Percentiles rank a stretch among this genome's conserved stretches.
Conservation (phyloP, 2,113 vertebrate species). For the Phrynosoma blainvillii region DNA sequence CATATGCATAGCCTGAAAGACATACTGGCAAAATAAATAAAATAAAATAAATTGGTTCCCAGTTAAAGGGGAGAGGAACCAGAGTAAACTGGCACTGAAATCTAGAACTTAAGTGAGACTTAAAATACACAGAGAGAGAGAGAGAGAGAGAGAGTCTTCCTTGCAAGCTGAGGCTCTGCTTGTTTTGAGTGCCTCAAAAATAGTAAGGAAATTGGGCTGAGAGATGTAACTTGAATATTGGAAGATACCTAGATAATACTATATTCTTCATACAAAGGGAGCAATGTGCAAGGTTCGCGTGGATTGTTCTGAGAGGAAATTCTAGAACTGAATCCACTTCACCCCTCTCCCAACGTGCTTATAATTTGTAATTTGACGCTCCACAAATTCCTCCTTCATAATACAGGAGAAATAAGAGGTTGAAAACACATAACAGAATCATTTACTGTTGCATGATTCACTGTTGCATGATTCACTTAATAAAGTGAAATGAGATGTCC, state of each 20-base stretch:
- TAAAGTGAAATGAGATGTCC: neutral
- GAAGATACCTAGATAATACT: too few species aligned
- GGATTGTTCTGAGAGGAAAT: neutral
- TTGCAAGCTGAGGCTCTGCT: fast-evolving
- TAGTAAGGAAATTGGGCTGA: neutral
- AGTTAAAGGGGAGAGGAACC: constrained; percentile 13
- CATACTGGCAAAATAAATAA: constrained; percentile 17
- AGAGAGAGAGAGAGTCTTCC: neutral
- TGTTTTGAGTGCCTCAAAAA: neutral
- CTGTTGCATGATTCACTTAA: neutral
- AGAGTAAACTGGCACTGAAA: neutral
- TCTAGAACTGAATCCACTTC: neutral
- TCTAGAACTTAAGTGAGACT: fast-evolving
- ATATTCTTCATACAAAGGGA: neutral
- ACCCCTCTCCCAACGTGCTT: neutral
- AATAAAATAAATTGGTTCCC: constrained; percentile 23
- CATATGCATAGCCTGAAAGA: constrained; percentile 67
- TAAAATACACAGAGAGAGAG: neutral
- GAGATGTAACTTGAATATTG: neutral
- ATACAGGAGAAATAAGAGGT: neutral
- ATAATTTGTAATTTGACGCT: neutral
- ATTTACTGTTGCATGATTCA: neutral
- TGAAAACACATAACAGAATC: neutral
- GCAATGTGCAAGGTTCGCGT: neutral
- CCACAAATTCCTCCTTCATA: neutral